Conservation (phyloP, 2,888 invertebrate species). For the Ochropacha duplaris region DNA sequence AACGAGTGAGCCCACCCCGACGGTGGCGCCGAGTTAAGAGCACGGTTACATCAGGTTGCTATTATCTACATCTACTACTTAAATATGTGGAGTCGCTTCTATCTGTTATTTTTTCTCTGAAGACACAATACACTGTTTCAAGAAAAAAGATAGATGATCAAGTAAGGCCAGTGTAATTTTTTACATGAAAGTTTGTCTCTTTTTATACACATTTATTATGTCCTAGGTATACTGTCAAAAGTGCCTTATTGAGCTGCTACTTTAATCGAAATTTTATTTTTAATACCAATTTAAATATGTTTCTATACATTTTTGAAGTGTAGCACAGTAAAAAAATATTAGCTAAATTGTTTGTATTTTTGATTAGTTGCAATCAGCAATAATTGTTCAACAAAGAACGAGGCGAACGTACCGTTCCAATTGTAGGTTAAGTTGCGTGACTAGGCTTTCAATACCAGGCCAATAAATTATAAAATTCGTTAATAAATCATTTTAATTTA, state of each 20-base stretch:
- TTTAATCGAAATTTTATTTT: too few relatives aligned
- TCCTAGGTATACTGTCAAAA: too few relatives aligned
- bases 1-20: conserved; percentile 50
- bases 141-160: too few relatives aligned
- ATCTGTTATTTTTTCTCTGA: neutral
- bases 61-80: conserved; percentile 53
- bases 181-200: too few relatives aligned
- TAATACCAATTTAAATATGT: too few relatives aligned
- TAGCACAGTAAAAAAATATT: too few relatives aligned
- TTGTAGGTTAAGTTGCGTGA: neutral
- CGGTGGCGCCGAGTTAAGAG: conserved; percentile 54
- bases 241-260: too few relatives aligned
- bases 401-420: neutral
- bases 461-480: neutral
- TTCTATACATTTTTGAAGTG: too few relatives aligned
- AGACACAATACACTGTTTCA: too few relatives aligned
- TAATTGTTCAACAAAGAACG: neutral
- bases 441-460: neutral
- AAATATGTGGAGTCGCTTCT: conserved; percentile 41
- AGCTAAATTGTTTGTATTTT: neutral
- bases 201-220: too few relatives aligned
- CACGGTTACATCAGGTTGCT: conserved; percentile 49
- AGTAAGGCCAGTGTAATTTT: too few relatives aligned
- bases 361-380: neutral
- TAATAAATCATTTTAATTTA: neutral